These are phyloP conservation scores for Conomelus anceps DNA, from an alignment of 2,888 invertebrate species.

Conservation along the genomic window DNA sequence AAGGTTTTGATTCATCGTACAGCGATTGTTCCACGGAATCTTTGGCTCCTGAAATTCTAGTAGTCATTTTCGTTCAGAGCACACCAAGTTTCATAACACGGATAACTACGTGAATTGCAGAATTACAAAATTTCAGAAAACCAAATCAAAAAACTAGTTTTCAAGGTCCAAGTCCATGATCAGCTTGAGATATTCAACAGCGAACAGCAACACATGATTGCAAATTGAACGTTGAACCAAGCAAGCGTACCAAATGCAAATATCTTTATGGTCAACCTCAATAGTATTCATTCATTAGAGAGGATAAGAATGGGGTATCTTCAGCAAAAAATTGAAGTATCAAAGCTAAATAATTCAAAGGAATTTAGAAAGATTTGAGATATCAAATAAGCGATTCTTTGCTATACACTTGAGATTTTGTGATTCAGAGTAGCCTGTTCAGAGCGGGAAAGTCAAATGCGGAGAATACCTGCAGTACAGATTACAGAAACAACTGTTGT, in stretches of 20 bases:
- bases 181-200: background rate
- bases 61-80: constrained; percentile 41
- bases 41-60: constrained; percentile 49
- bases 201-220: background rate
- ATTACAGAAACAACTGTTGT: too few species aligned
- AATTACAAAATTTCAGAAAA: background rate
- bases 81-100: background rate
- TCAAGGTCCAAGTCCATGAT: background rate
- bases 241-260: background rate
- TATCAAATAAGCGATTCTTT: background rate
- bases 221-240: background rate
- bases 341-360: too few species aligned
- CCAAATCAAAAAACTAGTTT: background rate
- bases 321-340: too few species aligned
- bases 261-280: background rate
- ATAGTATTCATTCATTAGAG: background rate
- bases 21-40: constrained; percentile 55
- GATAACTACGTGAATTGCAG: background rate
- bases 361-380: too few species aligned
- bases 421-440: too few species aligned
- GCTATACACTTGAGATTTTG: background rate
- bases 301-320: too few species aligned
- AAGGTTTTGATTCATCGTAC: constrained; percentile 62
- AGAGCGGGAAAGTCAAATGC: background rate
- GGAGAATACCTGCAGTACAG: background rate